Percentiles rank a stretch among this genome's conserved stretches.
These are phyloP conservation scores for Arenaria interpres DNA, from an alignment of 2,113 vertebrate genomes.

Conservation along the genomic window DNA sequence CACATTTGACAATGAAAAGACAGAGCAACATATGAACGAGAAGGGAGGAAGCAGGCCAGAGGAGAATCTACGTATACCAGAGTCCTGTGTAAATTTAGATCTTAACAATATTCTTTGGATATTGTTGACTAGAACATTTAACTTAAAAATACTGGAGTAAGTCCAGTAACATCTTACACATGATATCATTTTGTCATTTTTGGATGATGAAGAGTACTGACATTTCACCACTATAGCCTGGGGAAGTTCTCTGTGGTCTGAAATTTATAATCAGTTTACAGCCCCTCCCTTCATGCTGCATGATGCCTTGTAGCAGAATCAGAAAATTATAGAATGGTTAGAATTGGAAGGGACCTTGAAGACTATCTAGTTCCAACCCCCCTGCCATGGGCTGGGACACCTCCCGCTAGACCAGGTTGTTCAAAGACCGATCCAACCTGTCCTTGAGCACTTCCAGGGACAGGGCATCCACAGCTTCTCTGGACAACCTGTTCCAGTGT, in stretches of 20 bases:
- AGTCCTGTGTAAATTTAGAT: background rate
- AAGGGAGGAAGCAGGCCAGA: background rate
- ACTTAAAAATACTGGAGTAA: background rate
- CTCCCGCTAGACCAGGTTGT: background rate
- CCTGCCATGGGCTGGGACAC: background rate
- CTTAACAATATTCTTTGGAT: background rate
- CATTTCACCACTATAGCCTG: background rate
- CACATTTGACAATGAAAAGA: background rate
- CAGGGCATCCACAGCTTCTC: background rate
- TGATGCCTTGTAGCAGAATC: background rate
- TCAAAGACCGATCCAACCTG: background rate
- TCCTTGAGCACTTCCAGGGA: background rate
- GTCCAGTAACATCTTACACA: background rate
- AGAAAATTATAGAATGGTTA: background rate
- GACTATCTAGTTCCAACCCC: background rate
- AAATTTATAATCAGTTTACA: background rate
- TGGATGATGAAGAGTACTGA: background rate
- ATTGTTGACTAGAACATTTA: background rate
- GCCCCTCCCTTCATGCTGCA: background rate
- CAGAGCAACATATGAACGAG: background rate
- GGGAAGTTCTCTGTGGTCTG: background rate
- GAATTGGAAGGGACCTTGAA: background rate
- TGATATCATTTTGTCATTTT: background rate
- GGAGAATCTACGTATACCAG: background rate
- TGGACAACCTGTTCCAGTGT: background rate